Evolutionary conservation across 37 sponge, comb jelly and placozoan genomes (phyloP).

Genomic region (Diacarnus erythraeanus): DNA sequence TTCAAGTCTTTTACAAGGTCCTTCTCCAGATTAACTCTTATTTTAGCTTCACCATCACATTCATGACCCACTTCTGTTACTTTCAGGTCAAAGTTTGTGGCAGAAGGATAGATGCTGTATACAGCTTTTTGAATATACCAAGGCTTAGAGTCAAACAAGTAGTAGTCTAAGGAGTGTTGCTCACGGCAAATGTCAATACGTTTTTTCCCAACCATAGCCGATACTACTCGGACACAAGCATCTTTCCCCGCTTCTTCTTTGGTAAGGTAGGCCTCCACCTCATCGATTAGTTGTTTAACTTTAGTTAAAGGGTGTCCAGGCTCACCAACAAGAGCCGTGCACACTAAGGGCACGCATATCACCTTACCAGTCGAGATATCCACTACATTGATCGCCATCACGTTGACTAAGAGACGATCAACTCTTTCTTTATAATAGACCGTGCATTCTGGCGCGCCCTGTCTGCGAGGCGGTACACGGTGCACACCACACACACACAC

Average conservation of each 20-base stretch:
- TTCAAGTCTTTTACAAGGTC: conserved; percentile 3
- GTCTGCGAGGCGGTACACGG: too few relatives aligned
- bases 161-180: neutral
- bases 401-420: too few relatives aligned
- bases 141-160: neutral
- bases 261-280: neutral
- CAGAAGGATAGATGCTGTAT: neutral
- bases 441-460: too few relatives aligned
- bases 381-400: neutral
- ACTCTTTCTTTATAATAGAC: too few relatives aligned
- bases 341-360: neutral
- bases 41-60: neutral
- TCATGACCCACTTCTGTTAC: neutral
- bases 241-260: neutral
- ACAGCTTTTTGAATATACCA: neutral
- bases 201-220: neutral
- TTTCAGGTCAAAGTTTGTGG: neutral
- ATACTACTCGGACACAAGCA: neutral
- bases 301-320: too few relatives aligned
- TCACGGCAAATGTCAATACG: neutral
- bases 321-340: neutral
- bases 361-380: neutral
- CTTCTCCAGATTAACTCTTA: neutral
- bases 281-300: neutral
- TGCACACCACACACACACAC: too few relatives aligned